Evolutionary conservation across 2,888 invertebrate genomes (phyloP).

Genomic region (Hololepta plana): DNA sequence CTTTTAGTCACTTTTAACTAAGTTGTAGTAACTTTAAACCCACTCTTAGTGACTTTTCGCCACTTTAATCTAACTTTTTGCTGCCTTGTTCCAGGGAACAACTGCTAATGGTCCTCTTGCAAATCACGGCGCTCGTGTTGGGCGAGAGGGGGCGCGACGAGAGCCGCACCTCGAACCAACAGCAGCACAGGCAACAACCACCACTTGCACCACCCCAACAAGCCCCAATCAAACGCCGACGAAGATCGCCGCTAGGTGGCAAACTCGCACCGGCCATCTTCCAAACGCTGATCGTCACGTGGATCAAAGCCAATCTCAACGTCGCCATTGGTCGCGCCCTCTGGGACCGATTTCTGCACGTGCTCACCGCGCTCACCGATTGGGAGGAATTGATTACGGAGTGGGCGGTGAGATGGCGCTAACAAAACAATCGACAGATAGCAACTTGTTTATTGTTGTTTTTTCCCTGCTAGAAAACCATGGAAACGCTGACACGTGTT

Average conservation of each 20-base stretch:
- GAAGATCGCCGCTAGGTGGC: constrained; percentile 58
- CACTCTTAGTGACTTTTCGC: too few species aligned
- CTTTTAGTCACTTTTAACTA: too few species aligned
- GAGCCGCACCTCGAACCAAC: constrained; percentile 43
- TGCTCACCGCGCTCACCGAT: constrained; percentile 72
- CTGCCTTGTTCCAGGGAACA: constrained; percentile 50
- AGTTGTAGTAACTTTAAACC: too few species aligned
- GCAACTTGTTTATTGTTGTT: too few species aligned
- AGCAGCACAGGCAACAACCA: too few species aligned
- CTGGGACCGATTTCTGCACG: constrained; percentile 85
- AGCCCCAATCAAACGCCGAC: too few species aligned
- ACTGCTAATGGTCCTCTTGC: constrained; percentile 65
- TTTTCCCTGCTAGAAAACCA: constrained; percentile 58
- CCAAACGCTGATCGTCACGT: constrained; percentile 90
- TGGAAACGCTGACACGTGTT: constrained; percentile 90
- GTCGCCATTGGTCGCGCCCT: constrained; percentile 66
- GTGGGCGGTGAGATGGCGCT: constrained; percentile 79
- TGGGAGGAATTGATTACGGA: constrained; percentile 92
- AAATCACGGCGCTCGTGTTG: constrained; percentile 80
- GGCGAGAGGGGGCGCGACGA: constrained; percentile 44
- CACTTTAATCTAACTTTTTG: too few species aligned
- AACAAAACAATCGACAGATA: too few species aligned
- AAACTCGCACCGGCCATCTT: constrained; percentile 73
- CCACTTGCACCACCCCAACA: too few species aligned
- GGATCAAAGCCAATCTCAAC: constrained; percentile 94